Evolutionary conservation across 2,113 vertebrate species (phyloP), one percentile per base, ranked within the genome.

Genomic region (Xiphophorus couchianus): DNA sequence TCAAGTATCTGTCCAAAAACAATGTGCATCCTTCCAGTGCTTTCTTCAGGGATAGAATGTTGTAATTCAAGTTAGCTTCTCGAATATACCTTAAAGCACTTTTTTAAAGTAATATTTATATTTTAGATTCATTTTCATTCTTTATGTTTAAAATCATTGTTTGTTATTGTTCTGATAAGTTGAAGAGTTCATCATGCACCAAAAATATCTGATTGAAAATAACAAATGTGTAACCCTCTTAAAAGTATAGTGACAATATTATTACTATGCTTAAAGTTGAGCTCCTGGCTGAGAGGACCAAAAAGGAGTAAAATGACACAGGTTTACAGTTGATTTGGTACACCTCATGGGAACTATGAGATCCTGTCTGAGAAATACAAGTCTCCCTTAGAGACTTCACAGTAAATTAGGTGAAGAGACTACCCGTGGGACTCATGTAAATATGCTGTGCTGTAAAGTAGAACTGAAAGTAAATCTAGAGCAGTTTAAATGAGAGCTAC

Each of bases 391-490:
- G 85, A 89, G 74, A 85, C 84, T 72, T 84, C 69, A 84, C 67
- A 83, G 77, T 80, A 89, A 90, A 89, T 83, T 86, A 90, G 83
- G 85, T 82, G 85, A 85, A 74, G 73, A 87, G 83, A 80, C 73
- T 58, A 82, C 89, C 80, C 80, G 14, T 77, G 89, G 90, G 91
- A 91, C 73, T 87, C 74, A 2, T 62, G 80, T 78, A 86, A 85
- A 86, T 86, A 87, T 81, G 73, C 37, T 0, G 71, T 74, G 82
- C 77, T 83, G 69, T 85, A 82, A 86, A 88, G 87, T 79, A 84
- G 76, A 89, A 80, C 87, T 89, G 69, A 81, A 88, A 90, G 86
- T 80, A 83, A 87, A 91, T 92, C 83, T 92, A 67, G 86, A 89
- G 85, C 89, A 88, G 82, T 85, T 69, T 73, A 83, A 66, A 88